Evolutionary conservation across 2,797 vertebrate species (phyloP), one percentile per base, ranked within the genome.

Genomic region (Anableps anableps): DNA sequence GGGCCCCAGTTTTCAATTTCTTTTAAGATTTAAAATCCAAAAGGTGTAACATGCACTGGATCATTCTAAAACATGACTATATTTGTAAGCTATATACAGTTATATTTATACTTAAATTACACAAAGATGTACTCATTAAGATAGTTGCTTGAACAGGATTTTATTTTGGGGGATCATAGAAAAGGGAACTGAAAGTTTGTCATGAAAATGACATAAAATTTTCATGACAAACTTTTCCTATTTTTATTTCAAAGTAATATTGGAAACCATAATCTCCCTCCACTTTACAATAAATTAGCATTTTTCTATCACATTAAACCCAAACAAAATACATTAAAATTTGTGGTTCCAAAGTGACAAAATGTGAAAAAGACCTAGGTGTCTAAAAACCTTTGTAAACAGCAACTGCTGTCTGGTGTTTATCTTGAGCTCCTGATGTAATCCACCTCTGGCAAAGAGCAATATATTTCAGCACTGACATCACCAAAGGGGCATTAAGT

Each of bases 331-430:
- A 71, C 41, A n/a, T 21, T n/a, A 2, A 71, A 71, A 26, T 14
- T 71, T 45, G 13, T 45, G 2, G 11, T 43, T n/a, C 4, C 29
- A 58, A 58, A 10, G 11, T 41, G 21, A 68, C 64, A 38, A 66
- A 66, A 68, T 41, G 34, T 66, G 19, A 66, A 38, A 68, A 41
- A 68, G 64, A 23, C 23, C 5, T 45, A 71, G 14, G 14, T 1
- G 2, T 71, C 6, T 17, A 8, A 47, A 43, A 72, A 29, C 26
- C 17, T 47, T 16, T 47, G 26, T 47, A 71, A 47, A 71, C 68
- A 71, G n/a, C 43, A 9, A 45, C 43, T 88, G 60, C 66, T 66
- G 36, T 50, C 29, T 73, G 17, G 55, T 79, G 75, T 89, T 87
- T 82, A 76, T 64, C 14, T 29, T 29, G 38, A 45, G 26, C 11